Conservation (phyloP, 2,797 vertebrate species). For the Syndactyla subalaris region DNA sequence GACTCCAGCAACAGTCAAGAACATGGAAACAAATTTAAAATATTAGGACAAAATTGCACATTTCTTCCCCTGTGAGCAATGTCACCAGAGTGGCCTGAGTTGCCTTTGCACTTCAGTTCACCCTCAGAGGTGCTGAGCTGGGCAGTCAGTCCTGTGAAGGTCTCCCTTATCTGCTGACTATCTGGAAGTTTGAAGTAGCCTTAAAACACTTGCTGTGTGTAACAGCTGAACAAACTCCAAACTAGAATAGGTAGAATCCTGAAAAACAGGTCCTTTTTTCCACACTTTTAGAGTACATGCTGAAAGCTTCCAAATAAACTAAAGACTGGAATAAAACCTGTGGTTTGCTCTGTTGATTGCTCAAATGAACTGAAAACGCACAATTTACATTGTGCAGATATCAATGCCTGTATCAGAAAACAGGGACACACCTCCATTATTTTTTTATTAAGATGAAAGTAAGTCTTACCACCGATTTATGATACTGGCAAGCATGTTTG, state of each 20-base stretch:
- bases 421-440: background rate
- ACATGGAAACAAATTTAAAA: background rate
- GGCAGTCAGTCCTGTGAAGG: background rate
- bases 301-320: background rate
- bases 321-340: background rate
- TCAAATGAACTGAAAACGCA: background rate
- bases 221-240: background rate
- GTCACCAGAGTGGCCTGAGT: background rate
- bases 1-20: background rate
- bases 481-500: background rate
- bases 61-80: background rate
- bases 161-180: background rate
- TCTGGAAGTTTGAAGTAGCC: background rate
- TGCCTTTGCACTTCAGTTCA: background rate
- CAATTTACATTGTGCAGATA: background rate
- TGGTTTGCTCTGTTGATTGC: background rate
- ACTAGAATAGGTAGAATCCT: background rate
- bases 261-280: background rate
- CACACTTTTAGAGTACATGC: accelerated
- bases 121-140: background rate
- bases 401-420: background rate
- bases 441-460: background rate
- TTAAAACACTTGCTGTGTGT: background rate
- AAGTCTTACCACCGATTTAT: background rate
- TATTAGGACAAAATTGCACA: background rate